These are phyloP conservation scores for Pomatostomus ruficeps DNA, from an alignment of 2,113 vertebrate species.

Conservation along the genomic window DNA sequence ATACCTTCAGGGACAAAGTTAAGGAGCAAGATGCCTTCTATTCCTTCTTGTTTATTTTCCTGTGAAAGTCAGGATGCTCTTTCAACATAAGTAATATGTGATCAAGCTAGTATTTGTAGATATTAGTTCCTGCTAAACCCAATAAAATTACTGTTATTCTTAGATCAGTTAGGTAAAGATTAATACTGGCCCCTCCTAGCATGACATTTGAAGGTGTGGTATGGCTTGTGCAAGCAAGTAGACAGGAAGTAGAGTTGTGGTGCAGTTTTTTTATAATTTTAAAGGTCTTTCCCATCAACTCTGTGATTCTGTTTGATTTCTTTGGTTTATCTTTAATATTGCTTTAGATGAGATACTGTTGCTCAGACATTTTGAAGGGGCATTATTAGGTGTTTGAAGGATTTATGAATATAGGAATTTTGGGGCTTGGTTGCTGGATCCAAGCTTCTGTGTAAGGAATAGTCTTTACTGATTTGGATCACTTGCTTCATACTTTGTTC, in stretches of 20 bases:
- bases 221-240: neutral
- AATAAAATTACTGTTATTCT: neutral
- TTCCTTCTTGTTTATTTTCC: neutral
- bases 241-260: neutral
- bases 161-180: neutral
- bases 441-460: neutral
- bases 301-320: neutral
- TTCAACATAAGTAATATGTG: neutral
- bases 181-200: neutral
- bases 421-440: neutral
- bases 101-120: neutral
- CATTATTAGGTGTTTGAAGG: neutral
- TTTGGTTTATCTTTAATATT: neutral
- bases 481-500: neutral
- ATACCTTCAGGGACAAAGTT: neutral
- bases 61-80: neutral
- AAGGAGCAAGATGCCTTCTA: fast-evolving
- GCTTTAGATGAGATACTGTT: neutral
- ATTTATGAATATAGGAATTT: neutral
- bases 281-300: neutral
- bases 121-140: neutral
- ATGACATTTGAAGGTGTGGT: neutral
- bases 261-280: neutral
- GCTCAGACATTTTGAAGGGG: neutral
- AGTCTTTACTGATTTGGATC: neutral